Evolutionary conservation across 2,113 vertebrate genomes (phyloP).

Genomic region (Pyxicephalus adspersus): DNA sequence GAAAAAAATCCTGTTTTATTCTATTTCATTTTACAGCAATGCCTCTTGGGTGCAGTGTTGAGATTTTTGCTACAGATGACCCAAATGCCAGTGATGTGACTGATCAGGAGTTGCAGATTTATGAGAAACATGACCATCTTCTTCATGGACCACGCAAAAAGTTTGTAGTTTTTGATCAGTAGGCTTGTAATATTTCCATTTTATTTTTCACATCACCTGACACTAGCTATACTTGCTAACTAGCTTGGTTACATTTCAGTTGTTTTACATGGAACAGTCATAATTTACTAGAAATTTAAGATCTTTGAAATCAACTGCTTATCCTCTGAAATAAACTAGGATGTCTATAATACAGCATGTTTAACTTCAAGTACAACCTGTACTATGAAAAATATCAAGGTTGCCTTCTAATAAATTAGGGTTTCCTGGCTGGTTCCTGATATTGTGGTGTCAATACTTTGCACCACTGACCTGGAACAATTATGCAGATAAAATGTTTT

Average conservation of each 20-base stretch:
- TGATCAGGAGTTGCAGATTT: constrained; percentile 89
- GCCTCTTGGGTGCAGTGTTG: constrained; percentile 86
- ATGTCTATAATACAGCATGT: no score
- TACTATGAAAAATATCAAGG: no score
- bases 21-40: constrained; percentile 75
- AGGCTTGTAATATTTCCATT: neutral
- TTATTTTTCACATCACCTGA: neutral
- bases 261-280: neutral
- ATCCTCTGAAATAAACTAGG: no score
- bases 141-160: constrained; percentile 75
- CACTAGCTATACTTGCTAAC: neutral
- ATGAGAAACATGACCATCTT: constrained; percentile 93
- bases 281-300: no score
- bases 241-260: neutral
- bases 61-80: constrained; percentile 92
- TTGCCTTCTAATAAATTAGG: no score
- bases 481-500: neutral
- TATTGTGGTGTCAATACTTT: no score
- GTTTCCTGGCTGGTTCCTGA: no score
- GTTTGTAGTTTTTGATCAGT: neutral
- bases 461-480: no score
- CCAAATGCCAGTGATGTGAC: constrained; percentile 78
- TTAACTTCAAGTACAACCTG: no score
- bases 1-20: neutral
- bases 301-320: no score